phyloP scores from a whole-genome alignment of 2,113 vertebrate genomes.

The Eurypyga helias region DNA sequence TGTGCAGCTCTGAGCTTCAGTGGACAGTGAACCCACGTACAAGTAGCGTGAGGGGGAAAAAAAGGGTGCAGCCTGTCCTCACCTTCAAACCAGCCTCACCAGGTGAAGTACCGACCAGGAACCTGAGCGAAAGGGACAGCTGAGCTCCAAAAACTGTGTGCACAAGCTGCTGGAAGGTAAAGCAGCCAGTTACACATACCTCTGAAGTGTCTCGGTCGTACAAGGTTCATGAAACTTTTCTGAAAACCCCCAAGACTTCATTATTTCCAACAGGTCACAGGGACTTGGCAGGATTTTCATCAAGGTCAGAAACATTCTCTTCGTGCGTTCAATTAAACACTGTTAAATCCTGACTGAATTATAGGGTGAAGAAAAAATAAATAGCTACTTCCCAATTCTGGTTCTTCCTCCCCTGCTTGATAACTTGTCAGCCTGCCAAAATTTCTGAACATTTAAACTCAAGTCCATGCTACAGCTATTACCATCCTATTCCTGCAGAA shows the following conservation, averaged over 20 bases:
- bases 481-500: not conserved
- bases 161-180: not conserved
- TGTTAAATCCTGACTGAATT: conserved; percentile 11
- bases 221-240: not conserved
- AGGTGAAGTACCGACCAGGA: not conserved
- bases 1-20: not conserved
- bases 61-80: not conserved
- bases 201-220: not conserved
- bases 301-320: conserved; percentile 10
- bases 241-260: not conserved
- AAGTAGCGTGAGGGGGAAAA: not conserved
- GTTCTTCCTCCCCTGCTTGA: not conserved
- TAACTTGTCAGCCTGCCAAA: conserved; percentile 12
- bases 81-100: not conserved
- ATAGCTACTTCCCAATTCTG: not conserved
- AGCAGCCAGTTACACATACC: not conserved
- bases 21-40: not conserved
- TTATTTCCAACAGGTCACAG: not conserved
- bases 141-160: not conserved
- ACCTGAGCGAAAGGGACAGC: not conserved
- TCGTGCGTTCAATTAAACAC: not conserved
- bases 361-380: conserved; percentile 10
- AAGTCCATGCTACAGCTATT: not conserved
- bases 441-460: not conserved
- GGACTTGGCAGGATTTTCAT: not conserved